Evolutionary conservation across 2,888 invertebrate species (phyloP), one percentile per base, ranked within the genome.

Genomic region (Rhogogaster chlorosoma): DNA sequence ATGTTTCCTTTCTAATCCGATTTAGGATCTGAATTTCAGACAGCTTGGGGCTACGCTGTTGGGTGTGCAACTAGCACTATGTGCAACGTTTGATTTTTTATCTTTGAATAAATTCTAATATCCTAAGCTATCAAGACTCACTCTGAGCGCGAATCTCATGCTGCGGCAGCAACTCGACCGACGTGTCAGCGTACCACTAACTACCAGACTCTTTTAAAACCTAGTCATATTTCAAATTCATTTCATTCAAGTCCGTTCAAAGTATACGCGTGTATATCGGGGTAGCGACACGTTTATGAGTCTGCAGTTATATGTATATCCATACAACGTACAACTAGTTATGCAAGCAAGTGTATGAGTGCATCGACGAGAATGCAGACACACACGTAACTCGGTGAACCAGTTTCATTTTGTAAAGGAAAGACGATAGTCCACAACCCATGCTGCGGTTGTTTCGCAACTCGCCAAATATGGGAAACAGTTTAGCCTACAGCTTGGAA

Each of bases 391-490:
- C 67, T 36, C 67, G 5, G 38, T 85, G 84, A 82, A 85, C 84
- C 84, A 82, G 84, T 85, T 85, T 85, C 67, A 85, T 85, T 85
- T 82, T 82, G 71, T 85, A 85, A 85, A 85, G 71, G 84, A 57
- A 85, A 85, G 45, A 57, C 67, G 78, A 85, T 53, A 85, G 70
- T 82, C 78, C 84, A 49, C 26, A 36, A 29, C 45, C 82, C 84
- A 78, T 61, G 84, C 36, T 70, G 78, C 67, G 36, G n/a, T 15
- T 53, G 6, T 85, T 53, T 49, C 26, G 22, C 53, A 64, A 32
- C 70, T 49, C 45, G 49, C 42, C 45, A 82, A 85, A 78, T 38
- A 15, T 53, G 42, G 45, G 15, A 32, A 29, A 36, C n/a, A n/a
- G 70, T 53, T 67, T 9, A 26, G n/a, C 22, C 38, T 36, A n/a